A percentile compares a stretch with the other conserved stretches of the same genome.
These are phyloP conservation scores for Arenicola marina DNA, from an alignment of 2,888 invertebrate genomes.

Conservation along the genomic window DNA sequence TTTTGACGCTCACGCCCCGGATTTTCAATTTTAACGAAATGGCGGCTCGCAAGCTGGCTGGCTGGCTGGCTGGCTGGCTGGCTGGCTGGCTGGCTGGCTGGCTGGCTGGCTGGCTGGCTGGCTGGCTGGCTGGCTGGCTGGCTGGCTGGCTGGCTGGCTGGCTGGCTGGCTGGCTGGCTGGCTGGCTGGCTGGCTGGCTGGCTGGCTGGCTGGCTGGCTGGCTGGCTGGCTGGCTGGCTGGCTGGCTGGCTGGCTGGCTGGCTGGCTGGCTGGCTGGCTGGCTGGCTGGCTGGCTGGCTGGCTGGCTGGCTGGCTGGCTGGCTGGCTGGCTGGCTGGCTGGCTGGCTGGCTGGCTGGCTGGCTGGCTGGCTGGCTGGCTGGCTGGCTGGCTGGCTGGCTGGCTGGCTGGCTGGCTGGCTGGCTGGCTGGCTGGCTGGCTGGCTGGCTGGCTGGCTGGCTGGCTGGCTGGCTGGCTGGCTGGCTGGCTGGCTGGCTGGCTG, in stretches of 20 bases:
- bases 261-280: constrained; percentile 1
- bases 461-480: constrained; percentile 1
- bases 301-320: constrained; percentile 1
- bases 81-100: constrained; percentile 1
- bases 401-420: constrained; percentile 1
- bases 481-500: constrained; percentile 1
- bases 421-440: constrained; percentile 1
- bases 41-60: no score
- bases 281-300: constrained; percentile 1
- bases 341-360: constrained; percentile 1
- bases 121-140: constrained; percentile 1
- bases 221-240: constrained; percentile 1
- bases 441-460: constrained; percentile 1
- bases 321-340: constrained; percentile 1
- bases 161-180: constrained; percentile 1
- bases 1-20: no score
- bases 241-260: constrained; percentile 1
- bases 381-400: constrained; percentile 1
- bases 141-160: constrained; percentile 1
- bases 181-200: constrained; percentile 1
- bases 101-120: constrained; percentile 1
- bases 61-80: constrained; percentile 1
- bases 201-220: constrained; percentile 1
- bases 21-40: no score
- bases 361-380: constrained; percentile 1